A percentile compares a stretch with the other conserved stretches of the same genome.
Evolutionary conservation across 2,888 invertebrate genomes (phyloP).

Genomic region (Emesis castigata): DNA sequence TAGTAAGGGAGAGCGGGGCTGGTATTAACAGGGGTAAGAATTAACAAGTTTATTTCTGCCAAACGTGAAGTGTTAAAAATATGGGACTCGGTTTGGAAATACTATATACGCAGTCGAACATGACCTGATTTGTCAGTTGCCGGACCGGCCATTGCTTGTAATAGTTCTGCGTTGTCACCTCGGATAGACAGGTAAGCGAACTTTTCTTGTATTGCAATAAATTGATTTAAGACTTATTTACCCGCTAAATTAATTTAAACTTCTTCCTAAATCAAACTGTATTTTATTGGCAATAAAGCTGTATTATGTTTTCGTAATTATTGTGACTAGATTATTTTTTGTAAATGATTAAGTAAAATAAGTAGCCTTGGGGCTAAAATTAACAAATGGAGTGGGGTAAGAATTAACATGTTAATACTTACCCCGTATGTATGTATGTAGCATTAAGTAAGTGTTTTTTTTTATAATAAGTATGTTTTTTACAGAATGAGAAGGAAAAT

Average conservation of each 20-base stretch:
- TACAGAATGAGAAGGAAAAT: too few species aligned
- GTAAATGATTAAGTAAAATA: neutral
- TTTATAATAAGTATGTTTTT: neutral
- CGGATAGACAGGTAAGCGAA: neutral
- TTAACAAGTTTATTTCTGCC: constrained; percentile 4
- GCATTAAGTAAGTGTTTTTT: neutral
- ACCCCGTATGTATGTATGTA: neutral
- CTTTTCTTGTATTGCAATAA: neutral
- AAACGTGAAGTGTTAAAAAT: neutral
- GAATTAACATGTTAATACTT: neutral
- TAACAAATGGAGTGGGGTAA: neutral
- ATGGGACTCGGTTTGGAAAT: neutral
- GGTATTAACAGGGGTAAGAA: neutral
- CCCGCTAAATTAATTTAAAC: neutral
- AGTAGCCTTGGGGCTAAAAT: neutral
- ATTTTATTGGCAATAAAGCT: neutral
- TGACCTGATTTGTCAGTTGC: neutral
- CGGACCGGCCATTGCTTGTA: neutral
- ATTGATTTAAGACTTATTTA: neutral
- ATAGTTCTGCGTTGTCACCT: neutral
- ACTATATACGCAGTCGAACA: neutral
- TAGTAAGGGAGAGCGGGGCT: neutral
- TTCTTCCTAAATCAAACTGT: neutral
- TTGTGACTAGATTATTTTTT: neutral
- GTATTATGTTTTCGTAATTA: neutral